Base-by-base conservation (phyloP, 2,113 vertebrate species). In the Tinamus guttatus region DNA sequence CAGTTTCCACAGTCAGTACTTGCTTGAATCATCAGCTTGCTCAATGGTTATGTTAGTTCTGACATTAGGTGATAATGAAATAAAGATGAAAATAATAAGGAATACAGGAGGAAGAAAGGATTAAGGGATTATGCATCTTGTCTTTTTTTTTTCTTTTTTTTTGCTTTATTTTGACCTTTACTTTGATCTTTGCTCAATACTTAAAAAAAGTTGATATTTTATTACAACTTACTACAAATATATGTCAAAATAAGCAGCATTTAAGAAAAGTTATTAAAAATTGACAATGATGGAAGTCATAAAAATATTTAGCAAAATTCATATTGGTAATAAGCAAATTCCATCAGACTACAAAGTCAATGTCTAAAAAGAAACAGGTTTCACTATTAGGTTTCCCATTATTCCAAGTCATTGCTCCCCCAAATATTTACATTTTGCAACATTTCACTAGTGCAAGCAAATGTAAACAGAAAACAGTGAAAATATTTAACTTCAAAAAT, bases 321-420 rank as follows among this genome's bases (percentile, higher is more conserved):
- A 49, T 59, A 6, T 87, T 54, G 32, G 6, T 69, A 67, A 74
- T 43, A 59, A 47, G 51, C 13, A 90, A 82, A 81, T 47, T 69
- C 6, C 27, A 63, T 1, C 1, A 0, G 18, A 6, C 43, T 28
- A 60, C 3, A n/a, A 74, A 63, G 17, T 41, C 0, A 51, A 36
- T 28, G 70, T 71, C 41, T 70, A 34, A 81, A 89, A 78, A 16
- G 70, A 71, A 43, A 78, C 86, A 59, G 13, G 18, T 8, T 73
- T 30, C 25, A 27, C 36, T 16, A 75, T 62, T 49, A 83, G 7
- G 8, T 51, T 67, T 74, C 20, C 32, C 84, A 38, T 71, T 63
- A 41, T 14, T 9, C 4, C 24, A 89, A 67, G 32, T 51, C 91
- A 84, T 2, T 59, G n/a, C 25, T 27, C 12, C 59, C n/a, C 11